A percentile compares a stretch with the other conserved stretches of the same genome.
These are phyloP conservation scores for Limonius californicus DNA, from an alignment of 1,140 invertebrate genomes.

Conservation along the genomic window DNA sequence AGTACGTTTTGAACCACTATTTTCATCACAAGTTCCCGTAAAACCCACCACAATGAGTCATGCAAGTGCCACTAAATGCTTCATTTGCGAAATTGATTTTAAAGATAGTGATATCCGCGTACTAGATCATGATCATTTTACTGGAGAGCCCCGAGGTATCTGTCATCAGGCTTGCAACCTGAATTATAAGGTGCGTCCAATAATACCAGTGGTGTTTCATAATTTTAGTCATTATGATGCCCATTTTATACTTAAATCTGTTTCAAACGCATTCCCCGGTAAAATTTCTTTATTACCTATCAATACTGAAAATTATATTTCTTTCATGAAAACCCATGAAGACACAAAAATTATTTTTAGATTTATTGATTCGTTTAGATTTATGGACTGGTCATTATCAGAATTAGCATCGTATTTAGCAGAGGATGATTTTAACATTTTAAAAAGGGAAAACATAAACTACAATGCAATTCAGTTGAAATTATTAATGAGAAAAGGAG, in stretches of 20 bases:
- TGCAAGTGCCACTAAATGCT: constrained; percentile 11
- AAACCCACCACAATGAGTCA: no score
- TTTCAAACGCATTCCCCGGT: constrained; percentile 21
- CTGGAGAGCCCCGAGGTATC: constrained; percentile 19
- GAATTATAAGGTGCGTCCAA: constrained; percentile 2
- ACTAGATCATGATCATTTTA: constrained; percentile 25
- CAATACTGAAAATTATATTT: constrained; percentile 35
- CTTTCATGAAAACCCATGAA: constrained; percentile 29
- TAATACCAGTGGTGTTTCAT: constrained; percentile 29
- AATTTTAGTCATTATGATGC: constrained; percentile 26
- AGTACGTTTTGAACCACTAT: no score
- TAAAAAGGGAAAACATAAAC: constrained; percentile 9
- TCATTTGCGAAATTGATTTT: constrained; percentile 20
- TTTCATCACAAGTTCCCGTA: no score
- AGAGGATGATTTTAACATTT: constrained; percentile 2
- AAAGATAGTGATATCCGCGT: constrained; percentile 5
- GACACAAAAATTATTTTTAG: constrained; percentile 25
- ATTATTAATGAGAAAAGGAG: constrained; percentile 33
- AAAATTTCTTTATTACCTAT: constrained; percentile 24
- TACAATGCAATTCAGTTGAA: constrained; percentile 23
- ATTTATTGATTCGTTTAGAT: constrained; percentile 37
- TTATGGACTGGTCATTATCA: constrained; percentile 28
- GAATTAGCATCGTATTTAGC: constrained; percentile 30
- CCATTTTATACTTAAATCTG: constrained; percentile 32
- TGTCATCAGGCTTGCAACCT: constrained; percentile 24